phyloP scores from a whole-genome alignment of 2,113 vertebrate genomes.

The Hyperopisus bebe region DNA sequence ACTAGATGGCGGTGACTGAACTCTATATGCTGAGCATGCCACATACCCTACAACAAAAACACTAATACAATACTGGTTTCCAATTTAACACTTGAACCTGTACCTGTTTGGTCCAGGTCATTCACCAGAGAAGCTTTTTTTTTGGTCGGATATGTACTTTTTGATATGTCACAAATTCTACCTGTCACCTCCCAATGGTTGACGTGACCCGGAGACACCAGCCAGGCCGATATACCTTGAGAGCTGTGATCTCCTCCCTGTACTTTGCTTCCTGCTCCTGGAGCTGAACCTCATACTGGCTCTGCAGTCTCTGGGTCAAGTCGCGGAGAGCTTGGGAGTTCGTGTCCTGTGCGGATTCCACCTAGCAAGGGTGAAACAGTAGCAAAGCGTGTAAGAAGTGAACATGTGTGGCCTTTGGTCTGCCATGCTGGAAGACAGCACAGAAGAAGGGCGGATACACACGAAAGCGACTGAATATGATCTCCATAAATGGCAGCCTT shows the following conservation, averaged over 20 bases:
- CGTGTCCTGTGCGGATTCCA: constrained; percentile 75
- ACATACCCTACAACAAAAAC: not conserved
- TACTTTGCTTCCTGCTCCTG: constrained; percentile 72
- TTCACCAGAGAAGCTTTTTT: not conserved
- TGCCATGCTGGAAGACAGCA: not conserved
- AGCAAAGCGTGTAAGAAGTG: not conserved
- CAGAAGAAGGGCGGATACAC: not conserved
- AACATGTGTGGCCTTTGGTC: not conserved
- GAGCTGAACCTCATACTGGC: constrained; percentile 76
- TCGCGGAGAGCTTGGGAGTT: constrained; percentile 73
- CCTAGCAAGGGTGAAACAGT: constrained; percentile 49
- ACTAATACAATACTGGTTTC: not conserved
- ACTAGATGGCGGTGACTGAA: constrained; percentile 16
- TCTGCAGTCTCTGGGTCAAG: constrained; percentile 75
- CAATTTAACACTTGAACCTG: not conserved
- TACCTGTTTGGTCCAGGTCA: not conserved
- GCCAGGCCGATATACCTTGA: constrained; percentile 60
- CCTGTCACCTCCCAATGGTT: not conserved
- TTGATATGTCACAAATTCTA: not conserved
- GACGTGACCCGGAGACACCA: not conserved
- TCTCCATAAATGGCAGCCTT: not conserved
- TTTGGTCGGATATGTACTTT: not conserved
- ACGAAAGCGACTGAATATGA: not conserved
- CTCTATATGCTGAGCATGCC: not conserved
- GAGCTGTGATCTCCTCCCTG: constrained; percentile 73